Base-by-base conservation (phyloP, 2,888 invertebrate species). In the Hecatera dysodea region DNA sequence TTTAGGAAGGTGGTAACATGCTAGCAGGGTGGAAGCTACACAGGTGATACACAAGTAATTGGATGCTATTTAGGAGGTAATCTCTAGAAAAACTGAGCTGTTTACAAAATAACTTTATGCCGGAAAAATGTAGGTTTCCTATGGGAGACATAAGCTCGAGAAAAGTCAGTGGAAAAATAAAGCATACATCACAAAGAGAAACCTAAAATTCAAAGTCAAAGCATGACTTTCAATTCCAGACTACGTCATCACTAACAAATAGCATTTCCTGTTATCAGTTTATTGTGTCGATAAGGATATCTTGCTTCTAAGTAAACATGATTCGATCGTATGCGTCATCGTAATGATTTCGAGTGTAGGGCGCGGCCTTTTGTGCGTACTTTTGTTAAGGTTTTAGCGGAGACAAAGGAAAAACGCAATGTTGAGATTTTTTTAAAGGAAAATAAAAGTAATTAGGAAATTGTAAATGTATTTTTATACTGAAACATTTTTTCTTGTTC, bases 201-300 rank as follows among this genome's bases (percentile, higher is more conserved):
- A 27, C 22, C 12, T 44, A 64, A 33, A 75, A 46, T n/a, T 24
- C 29, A 19, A 48, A 56, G 17, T 22, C 2, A 11, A 24, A 17
- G n/a, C 27, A 53, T 57, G 81, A 75, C 64, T 65, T 57, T 69
- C n/a, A 36, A 48, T 56, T 27, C 8, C 12, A 1, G 2, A 5
- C n/a, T 53, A 66, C 70, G 81, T 80, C 70, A 75, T 44, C n/a
- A 44, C n/a, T 44, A 42, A 52, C 46, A 52, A 57, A 55, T 52
- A 71, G 24, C 60, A 61, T 70, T 71, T 57, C 22, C 39, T 27
- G 19, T 22, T 60, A 77, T 64, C 78, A 81, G 60, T 56, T 46
- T 72, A 78, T 72, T 72, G 50, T 19, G 29, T 39, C 29, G 78
- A 78, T 81, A 72, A 81, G 39, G 29, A 60, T 67, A 81, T 71